A percentile compares a stretch with the other conserved stretches of the same genome.
phyloP scores from a whole-genome alignment of 1,140 invertebrate species.

The roundworm (Caenorhabditis elegans) region WBcel235 BX284604.4:13972501-13973000 shows the following conservation, averaged over 20 bases:
- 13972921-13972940: neutral
- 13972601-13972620: neutral
- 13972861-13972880: conserved; percentile 13
- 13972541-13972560: neutral
- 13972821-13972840: neutral
- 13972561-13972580: neutral
- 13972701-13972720: neutral
- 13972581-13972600: neutral
- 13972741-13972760: conserved; percentile 39
- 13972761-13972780: neutral
- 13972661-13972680: no score
- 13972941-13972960: neutral
- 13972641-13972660: no score
- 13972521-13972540: neutral
- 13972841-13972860: neutral
- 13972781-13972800: neutral
- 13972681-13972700: neutral
- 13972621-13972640: no score
- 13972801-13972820: neutral
- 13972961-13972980: neutral
- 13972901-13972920: neutral
- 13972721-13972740: conserved; percentile 34
- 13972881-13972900: neutral
- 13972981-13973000: no score
- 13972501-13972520: neutral